Base-by-base conservation (phyloP, 2,113 vertebrate genomes). In the Psittacula cyanocephala region DNA sequence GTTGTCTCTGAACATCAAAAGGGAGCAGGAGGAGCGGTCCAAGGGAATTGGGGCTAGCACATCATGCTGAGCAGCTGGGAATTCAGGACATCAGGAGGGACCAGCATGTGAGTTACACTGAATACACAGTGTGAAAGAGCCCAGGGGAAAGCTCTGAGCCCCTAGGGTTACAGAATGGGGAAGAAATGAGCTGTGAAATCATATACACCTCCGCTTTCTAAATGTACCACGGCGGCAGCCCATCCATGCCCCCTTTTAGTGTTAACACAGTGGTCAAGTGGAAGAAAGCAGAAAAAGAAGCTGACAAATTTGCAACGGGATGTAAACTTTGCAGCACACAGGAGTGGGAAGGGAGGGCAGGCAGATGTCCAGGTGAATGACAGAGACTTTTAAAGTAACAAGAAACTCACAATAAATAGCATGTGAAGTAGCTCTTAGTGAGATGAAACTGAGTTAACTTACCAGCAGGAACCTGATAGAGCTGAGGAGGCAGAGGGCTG, bases 381-480 rank as follows among this genome's bases (percentile, higher is more conserved):
- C 57, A 82, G 35, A 71, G 52, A 85, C 49, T 87, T 85, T 72
- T 19, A 88, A 69, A 91, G 17, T 10, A 63, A 35, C 31, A 62
- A 80, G 70, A 82, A 89, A 69, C 22, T 85, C 29, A 14, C 18
- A 63, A 55, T 11, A 85, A 95, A 79, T 27, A 53, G 37, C 31
- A 59, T 0, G 1, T 88, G 50, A 46, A 86, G 43, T 60, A 86
- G 17, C 59, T 64, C 59, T 68, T 87, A 70, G 35, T 25, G 49
- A 70, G 46, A 49, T 50, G 53, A 43, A 92, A 71, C n/a, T 0
- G 10, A 81, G 41, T 63, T 70, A 59, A 86, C 98, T 96, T 97
- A 99, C 98, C 98, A 93, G 98, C 97, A 74, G 98, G 96, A 71
- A 99, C 97, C 89, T 98, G 98, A 94, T 98, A 97, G 80, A 99